These are phyloP conservation scores for Brachionus rubens DNA, from an alignment of 1,140 invertebrate species.

Conservation along the genomic window DNA sequence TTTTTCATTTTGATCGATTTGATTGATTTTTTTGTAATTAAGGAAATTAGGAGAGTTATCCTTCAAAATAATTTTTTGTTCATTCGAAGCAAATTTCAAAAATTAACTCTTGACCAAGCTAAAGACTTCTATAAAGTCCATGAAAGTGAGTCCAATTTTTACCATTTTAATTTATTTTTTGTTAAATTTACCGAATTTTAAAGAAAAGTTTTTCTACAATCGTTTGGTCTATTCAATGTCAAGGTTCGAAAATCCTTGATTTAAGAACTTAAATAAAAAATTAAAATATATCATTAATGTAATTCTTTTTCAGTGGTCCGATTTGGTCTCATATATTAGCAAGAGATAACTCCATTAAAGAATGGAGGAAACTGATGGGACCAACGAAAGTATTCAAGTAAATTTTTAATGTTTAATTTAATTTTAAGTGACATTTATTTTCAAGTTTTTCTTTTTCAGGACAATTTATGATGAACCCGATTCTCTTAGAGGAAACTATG, in stretches of 20 bases:
- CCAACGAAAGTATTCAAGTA: conserved; percentile 73
- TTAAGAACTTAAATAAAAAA: conserved; percentile 38
- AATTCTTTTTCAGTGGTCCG: conserved; percentile 70
- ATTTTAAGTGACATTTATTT: background rate
- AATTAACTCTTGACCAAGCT: conserved; percentile 67
- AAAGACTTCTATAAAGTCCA: conserved; percentile 79
- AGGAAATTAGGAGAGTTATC: conserved; percentile 67
- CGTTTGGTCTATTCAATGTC: conserved; percentile 79
- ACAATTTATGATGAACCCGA: conserved; percentile 73
- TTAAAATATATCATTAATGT: conserved; percentile 38
- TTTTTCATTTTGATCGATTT: no score
- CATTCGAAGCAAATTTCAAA: conserved; percentile 68
- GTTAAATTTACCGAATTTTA: conserved; percentile 43
- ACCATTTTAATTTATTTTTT: conserved; percentile 42
- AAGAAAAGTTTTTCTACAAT: conserved; percentile 79
- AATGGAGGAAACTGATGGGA: conserved; percentile 79
- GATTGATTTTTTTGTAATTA: background rate
- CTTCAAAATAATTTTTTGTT: conserved; percentile 72
- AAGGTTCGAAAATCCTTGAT: conserved; percentile 62
- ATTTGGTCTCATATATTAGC: conserved; percentile 74
- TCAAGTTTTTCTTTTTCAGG: conserved; percentile 62
- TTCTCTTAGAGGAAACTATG: conserved; percentile 75
- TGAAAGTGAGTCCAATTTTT: conserved; percentile 58
- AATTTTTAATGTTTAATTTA: conserved; percentile 17
- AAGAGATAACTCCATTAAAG: conserved; percentile 69